These are phyloP conservation scores for Ostrea denselamellosa DNA, from an alignment of 1,140 invertebrate species.

Conservation along the genomic window DNA sequence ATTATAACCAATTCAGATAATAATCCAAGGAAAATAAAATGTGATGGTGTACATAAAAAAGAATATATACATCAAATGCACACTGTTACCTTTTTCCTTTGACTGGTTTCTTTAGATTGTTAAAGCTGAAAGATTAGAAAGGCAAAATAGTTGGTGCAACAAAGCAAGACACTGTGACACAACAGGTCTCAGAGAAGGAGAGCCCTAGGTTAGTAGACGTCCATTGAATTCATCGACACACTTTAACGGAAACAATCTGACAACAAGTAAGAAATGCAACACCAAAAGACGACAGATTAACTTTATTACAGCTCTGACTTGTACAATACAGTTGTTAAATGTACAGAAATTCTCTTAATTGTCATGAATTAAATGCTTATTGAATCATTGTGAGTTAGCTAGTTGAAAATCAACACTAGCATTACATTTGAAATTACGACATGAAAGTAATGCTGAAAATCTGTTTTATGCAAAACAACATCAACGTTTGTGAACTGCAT, in stretches of 20 bases:
- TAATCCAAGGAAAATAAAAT: too few relatives aligned
- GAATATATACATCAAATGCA: not conserved
- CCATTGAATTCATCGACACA: not conserved
- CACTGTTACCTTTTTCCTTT: constrained; percentile 5
- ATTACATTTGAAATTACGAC: not conserved
- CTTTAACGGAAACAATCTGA: not conserved
- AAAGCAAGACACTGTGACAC: constrained; percentile 23
- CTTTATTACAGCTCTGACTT: not conserved
- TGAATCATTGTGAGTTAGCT: too few relatives aligned
- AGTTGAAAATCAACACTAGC: not conserved
- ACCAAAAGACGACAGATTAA: not conserved
- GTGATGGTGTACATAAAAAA: not conserved
- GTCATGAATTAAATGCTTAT: not conserved
- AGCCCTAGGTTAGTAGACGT: not conserved
- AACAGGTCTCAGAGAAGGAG: not conserved
- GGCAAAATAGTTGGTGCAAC: constrained; percentile 31
- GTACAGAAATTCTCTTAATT: not conserved
- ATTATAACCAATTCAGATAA: too few relatives aligned
- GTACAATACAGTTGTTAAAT: not conserved
- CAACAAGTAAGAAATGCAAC: not conserved
- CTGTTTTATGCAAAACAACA: not conserved
- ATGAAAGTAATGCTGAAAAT: not conserved
- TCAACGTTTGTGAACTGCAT: not conserved
- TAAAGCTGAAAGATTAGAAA: constrained; percentile 39
- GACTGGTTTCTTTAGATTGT: constrained; percentile 27